Base-by-base conservation (phyloP, 2,797 vertebrate genomes). In the Merluccius polli region DNA sequence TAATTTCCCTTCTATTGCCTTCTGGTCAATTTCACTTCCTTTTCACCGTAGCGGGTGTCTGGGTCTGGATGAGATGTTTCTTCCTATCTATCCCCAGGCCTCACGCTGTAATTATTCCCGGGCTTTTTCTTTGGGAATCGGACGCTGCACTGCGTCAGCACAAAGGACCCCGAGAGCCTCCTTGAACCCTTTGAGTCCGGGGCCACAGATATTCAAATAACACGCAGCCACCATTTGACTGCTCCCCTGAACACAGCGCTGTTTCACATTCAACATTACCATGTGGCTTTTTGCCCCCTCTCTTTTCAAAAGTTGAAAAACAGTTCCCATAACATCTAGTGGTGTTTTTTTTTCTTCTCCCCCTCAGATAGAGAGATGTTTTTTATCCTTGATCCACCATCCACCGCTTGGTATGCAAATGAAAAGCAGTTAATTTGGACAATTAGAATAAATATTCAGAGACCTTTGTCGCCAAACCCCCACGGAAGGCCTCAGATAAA, bases 191-290 rank as follows among this genome's bases (percentile, higher is more conserved):
- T 98, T 98, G 96, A 98, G 91, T 92, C 88, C 95, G 92, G 93
- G 94, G 95, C 96, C 95, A 96, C 95, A 96, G 95, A 97, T 97
- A 98, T 98, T 99, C 97, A 98, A 98, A 98, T 98, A 98, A 95
- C 96, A 94, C 88, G 94, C 95, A 94, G 94, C 84, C 93, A 94
- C 95, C 95, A 94, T 98, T 97, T 97, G 95, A 95, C 95, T 94
- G 95, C 95, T 88, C n/a, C 91, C 75, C 93, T 87, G 94, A 95
- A 94, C 93, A 93, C 94, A 95, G 94, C 95, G 93, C 97, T n/a
- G n/a, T n/a, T 97, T 95, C 89, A 94, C 94, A 97, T 95, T 93
- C 95, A 89, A 85, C 93, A 98, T 98, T 98, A 96, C 96, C 97
- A 99, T 98, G 95, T 95, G 96, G 96, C 95, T 93, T 94, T 95